A percentile compares a stretch with the other conserved stretches of the same genome.
These are phyloP conservation scores for Poeciliopsis occidentalis DNA, from an alignment of 2,113 vertebrate genomes.

Conservation along the genomic window DNA sequence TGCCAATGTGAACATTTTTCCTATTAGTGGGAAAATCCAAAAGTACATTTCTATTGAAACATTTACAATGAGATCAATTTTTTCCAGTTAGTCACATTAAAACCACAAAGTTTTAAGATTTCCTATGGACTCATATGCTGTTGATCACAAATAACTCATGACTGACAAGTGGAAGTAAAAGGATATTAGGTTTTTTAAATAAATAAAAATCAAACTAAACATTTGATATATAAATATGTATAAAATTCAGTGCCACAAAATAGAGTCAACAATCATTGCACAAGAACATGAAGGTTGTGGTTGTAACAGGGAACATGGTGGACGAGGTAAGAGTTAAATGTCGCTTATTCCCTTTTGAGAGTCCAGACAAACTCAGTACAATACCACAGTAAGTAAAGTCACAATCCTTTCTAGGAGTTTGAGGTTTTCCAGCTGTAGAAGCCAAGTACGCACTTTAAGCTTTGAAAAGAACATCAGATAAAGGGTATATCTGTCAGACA, in stretches of 20 bases:
- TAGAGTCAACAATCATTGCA: neutral
- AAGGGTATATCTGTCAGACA: slow-evolving; percentile 31
- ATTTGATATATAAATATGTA: neutral
- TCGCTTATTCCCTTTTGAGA: slow-evolving; percentile 37
- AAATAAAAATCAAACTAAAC: no score
- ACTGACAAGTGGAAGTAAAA: no score
- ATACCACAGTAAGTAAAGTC: neutral
- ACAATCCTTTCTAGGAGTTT: slow-evolving; percentile 13
- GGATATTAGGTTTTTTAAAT: no score
- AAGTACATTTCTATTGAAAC: neutral
- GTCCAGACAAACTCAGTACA: neutral
- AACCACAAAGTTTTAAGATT: no score
- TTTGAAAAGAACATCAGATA: slow-evolving; percentile 26
- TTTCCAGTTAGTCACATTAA: no score
- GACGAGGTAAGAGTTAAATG: slow-evolving; percentile 27
- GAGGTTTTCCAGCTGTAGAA: slow-evolving; percentile 30
- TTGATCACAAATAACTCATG: no score
- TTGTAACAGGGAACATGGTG: neutral
- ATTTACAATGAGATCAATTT: neutral
- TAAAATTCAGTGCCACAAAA: neutral
- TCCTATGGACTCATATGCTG: no score
- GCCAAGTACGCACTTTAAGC: slow-evolving; percentile 33
- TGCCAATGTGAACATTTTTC: neutral
- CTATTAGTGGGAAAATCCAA: no score
- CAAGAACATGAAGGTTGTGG: neutral